These are phyloP conservation scores for Urocyon cinereoargenteus DNA, from an alignment of 2,797 vertebrate genomes.

Conservation along the genomic window DNA sequence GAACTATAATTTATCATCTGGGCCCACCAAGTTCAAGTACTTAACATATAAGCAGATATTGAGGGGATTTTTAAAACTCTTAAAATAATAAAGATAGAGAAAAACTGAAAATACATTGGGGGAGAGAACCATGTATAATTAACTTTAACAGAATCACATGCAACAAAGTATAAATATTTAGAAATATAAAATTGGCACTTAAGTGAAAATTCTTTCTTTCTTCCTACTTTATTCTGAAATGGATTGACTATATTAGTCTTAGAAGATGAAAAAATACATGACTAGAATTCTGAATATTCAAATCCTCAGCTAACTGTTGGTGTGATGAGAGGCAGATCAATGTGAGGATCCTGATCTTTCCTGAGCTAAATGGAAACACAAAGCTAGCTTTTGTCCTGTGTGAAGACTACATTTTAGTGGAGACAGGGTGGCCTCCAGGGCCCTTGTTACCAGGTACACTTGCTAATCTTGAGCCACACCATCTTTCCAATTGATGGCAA, in stretches of 20 bases:
- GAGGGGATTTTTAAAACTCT: background rate
- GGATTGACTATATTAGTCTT: slow-evolving; percentile 7
- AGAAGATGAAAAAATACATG: background rate
- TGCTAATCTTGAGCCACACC: slow-evolving; percentile 39
- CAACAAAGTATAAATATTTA: slow-evolving; percentile 26
- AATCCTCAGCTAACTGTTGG: background rate
- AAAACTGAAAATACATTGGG: background rate
- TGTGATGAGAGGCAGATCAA: background rate
- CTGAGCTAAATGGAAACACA: background rate
- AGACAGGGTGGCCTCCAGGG: background rate
- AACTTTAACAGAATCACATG: background rate
- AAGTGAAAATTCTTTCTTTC: slow-evolving; percentile 22
- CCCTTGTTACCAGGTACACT: background rate
- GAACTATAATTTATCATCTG: background rate
- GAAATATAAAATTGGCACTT: slow-evolving; percentile 20
- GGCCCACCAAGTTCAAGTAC: background rate
- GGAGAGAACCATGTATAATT: slow-evolving; percentile 11
- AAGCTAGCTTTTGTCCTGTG: background rate
- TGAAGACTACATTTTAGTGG: background rate
- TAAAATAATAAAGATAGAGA: slow-evolving; percentile 41
- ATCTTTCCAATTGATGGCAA: background rate
- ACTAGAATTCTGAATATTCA: slow-evolving; percentile 44
- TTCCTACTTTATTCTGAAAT: slow-evolving; percentile 51
- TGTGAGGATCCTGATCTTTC: background rate
- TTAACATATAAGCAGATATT: background rate